These are phyloP conservation scores for Kradibia gibbosae DNA, from an alignment of 1,140 invertebrate genomes.

Conservation along the genomic window DNA sequence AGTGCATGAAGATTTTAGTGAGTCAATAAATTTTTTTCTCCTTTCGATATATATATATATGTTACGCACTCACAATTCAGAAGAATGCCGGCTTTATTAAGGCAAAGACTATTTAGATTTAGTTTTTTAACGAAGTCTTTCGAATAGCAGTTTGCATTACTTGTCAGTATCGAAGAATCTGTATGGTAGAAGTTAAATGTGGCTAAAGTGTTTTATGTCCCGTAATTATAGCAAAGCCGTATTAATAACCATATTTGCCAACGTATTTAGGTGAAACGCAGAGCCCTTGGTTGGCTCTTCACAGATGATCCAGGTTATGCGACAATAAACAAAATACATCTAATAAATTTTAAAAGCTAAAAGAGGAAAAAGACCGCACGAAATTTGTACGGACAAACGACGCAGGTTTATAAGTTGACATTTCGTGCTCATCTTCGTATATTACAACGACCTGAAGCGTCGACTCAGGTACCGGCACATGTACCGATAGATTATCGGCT, in stretches of 20 bases:
- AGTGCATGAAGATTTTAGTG: constrained; percentile 36
- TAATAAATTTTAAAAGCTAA: not conserved
- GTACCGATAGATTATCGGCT: constrained; percentile 6
- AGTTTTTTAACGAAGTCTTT: too few species aligned
- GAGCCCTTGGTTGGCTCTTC: not conserved
- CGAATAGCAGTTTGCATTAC: too few species aligned
- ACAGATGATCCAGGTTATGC: not conserved
- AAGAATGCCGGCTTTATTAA: too few species aligned
- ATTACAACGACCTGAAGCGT: constrained; percentile 9
- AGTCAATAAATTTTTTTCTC: constrained; percentile 45
- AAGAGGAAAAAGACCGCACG: not conserved
- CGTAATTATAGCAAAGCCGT: not conserved
- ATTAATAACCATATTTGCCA: not conserved
- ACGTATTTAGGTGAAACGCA: not conserved
- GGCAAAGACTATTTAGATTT: too few species aligned
- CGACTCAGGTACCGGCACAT: not conserved
- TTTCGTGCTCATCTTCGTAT: constrained; percentile 14
- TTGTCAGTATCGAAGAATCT: too few species aligned
- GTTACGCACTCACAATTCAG: too few species aligned
- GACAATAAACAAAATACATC: not conserved
- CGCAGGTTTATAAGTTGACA: not conserved
- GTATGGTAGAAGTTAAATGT: too few species aligned
- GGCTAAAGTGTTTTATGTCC: too few species aligned
- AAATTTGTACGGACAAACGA: not conserved
- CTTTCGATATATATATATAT: too few species aligned